Base-by-base conservation (phyloP, 2,797 vertebrate species). In the Bovichtus diacanthus region DNA sequence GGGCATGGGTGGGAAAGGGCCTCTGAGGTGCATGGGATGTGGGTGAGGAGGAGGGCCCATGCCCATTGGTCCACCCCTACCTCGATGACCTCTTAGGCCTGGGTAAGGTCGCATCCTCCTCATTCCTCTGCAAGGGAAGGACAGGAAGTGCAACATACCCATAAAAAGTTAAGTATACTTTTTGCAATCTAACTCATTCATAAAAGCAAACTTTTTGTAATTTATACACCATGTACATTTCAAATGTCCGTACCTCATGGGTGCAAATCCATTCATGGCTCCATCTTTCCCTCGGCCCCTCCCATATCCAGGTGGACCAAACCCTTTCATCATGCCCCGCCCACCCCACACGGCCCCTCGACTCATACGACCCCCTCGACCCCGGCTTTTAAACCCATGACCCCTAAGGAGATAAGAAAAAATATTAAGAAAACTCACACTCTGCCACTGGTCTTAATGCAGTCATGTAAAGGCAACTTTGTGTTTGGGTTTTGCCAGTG, bases 101-200 rank as follows among this genome's bases (percentile, higher is more conserved):
- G 94, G 93, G 63, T 95, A 95, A 0, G 94, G 95, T 67, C 87
- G 82, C 92, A 94, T 94, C 82, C 94, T 93, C 12, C 93, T 93
- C 85, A 95, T 91, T 74, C 93, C 95, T 87, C 95, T 95, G 78
- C 19, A 88, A 88, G 21, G 8, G 23, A 66, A 77, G 16, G 13
- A 1, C 18, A 66, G 18, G 1, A 44, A 66, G 39, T 18, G 9
- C 23, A 39, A 19, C 39, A 59, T 36, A 38, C 49, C 5, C 27
- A 36, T 21, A 18, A 27, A 31, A 3, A 39, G 15, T 62, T 2
- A 18, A 31, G n/a, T n/a, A n/a, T n/a, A n/a, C n/a, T n/a, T n/a
- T n/a, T n/a, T n/a, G 31, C 21, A 41, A 44, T n/a, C 21, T 21
- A 16, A 23, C 2, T 8, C 38, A 47, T 38, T 47, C 25, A 44